Base-by-base conservation (phyloP, 2,888 invertebrate genomes). In the Sarcophaga caerulescens region DNA sequence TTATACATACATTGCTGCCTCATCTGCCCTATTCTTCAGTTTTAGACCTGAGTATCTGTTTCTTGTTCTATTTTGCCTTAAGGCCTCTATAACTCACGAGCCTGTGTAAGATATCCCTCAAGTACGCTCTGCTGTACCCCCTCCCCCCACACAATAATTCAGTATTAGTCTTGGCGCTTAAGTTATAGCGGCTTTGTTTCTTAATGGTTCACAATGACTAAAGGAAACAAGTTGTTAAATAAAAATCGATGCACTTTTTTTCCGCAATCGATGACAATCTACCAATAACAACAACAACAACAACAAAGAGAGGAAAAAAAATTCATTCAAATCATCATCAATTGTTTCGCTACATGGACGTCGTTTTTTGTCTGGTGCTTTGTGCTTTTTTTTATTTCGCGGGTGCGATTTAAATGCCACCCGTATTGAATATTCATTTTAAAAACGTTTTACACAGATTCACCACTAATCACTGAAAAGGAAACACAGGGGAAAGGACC, bases 341-440 rank as follows among this genome's bases (percentile, higher is more conserved):
- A 82, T 82, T 87, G 84, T 81, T 82, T 81, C 19, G 23, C 52
- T 52, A 52, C 52, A 14, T 17, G 52, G 12, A 52, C 52, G n/a
- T 47, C 52, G n/a, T 47, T 75, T 60, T 76, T 73, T 68, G 80
- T 71, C 73, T 59, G 69, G 63, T 52, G 57, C 60, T 77, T 68
- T 68, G 35, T 1, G 35, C 0, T 66, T 17, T 69, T 59, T 57
- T 25, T n/a, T 68, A 66, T 60, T 66, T 80, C 82, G 73, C 85
- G 85, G 84, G 85, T 85, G 87, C 84, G 85, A 87, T 85, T 84
- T 79, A 73, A 87, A 87, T 87, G 81, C 87, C 87, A 87, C 87
- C 87, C 85, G 84, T 83, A 81, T 85, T 85, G 87, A 87, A 81
- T 84, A 84, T 84, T 84, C 84, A 84, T 81, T 81, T 78, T 35